Evolutionary conservation across 2,888 invertebrate genomes (phyloP).

Genomic region (Slavum lentiscoides): DNA sequence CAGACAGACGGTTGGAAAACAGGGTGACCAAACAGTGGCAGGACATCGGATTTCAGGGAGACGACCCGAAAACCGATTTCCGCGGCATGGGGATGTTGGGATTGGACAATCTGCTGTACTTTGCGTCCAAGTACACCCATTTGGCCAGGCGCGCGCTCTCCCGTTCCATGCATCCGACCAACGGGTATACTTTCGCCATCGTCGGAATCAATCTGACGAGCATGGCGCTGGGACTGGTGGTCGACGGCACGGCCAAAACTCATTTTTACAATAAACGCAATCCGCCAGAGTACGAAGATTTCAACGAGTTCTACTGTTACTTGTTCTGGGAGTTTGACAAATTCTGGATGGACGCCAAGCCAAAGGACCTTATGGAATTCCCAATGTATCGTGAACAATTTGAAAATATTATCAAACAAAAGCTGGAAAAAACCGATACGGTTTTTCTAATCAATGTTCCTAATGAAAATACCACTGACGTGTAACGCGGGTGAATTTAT

Average conservation of each 20-base stretch:
- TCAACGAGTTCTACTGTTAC: constrained; percentile 92
- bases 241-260: constrained; percentile 80
- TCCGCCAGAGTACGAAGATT: constrained; percentile 72
- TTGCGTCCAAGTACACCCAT: constrained; percentile 78
- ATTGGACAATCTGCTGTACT: constrained; percentile 86
- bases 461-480: constrained; percentile 63
- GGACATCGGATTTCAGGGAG: constrained; percentile 94
- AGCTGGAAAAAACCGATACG: constrained; percentile 70
- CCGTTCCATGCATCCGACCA: constrained; percentile 84
- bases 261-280: constrained; percentile 85
- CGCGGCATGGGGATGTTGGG: constrained; percentile 96
- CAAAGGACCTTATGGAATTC: constrained; percentile 94
- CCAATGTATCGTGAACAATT: constrained; percentile 83
- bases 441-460: constrained; percentile 79
- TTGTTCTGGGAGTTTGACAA: constrained; percentile 92
- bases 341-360: constrained; percentile 90
- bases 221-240: constrained; percentile 81
- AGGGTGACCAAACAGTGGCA: constrained; percentile 92
- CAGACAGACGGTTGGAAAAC: constrained; percentile 70
- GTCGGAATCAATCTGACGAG: constrained; percentile 94
- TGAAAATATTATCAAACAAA: constrained; percentile 72
- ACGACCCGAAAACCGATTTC: constrained; percentile 97
- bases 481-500: constrained; percentile 10
- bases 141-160: constrained; percentile 80
- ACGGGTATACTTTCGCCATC: constrained; percentile 88